Conservation (phyloP, 2,888 invertebrate genomes). For the Anarsia innoxiella region DNA sequence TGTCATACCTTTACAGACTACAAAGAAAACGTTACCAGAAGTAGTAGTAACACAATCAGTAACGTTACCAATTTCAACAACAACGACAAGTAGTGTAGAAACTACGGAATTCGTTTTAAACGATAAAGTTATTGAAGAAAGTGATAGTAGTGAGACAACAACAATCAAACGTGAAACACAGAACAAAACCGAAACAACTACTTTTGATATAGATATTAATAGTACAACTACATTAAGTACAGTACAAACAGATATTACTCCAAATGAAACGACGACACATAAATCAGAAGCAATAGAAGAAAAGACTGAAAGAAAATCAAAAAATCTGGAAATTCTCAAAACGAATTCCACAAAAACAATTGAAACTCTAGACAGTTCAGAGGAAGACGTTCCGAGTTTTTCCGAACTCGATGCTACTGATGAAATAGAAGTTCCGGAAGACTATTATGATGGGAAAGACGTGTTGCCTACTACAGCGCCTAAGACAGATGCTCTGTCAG, state of each 20-base stretch:
- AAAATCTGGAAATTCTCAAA: slow-evolving; percentile 20
- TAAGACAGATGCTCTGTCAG: slow-evolving; percentile 58
- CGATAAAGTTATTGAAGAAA: slow-evolving; percentile 13
- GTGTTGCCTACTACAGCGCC: slow-evolving; percentile 57
- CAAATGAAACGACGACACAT: slow-evolving; percentile 1
- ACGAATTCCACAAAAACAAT: slow-evolving; percentile 22
- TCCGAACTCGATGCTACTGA: slow-evolving; percentile 55
- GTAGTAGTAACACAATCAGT: slow-evolving; percentile 45
- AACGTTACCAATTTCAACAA: slow-evolving; percentile 42
- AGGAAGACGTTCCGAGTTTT: slow-evolving; percentile 47
- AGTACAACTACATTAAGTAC: slow-evolving; percentile 9
- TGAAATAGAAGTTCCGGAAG: slow-evolving; percentile 51
- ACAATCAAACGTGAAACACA: slow-evolving; percentile 15
- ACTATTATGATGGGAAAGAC: slow-evolving; percentile 65
- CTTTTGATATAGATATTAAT: neutral
- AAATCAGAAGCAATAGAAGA: slow-evolving; percentile 6
- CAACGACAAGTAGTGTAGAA: slow-evolving; percentile 26
- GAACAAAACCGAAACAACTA: slow-evolving; percentile 19
- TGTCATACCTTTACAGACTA: slow-evolving; percentile 55
- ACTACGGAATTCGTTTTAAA: slow-evolving; percentile 23
- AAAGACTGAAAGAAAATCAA: neutral
- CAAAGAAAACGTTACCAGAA: slow-evolving; percentile 31
- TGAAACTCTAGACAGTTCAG: slow-evolving; percentile 26
- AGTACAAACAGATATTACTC: neutral
- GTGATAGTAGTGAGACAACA: slow-evolving; percentile 16